These are phyloP conservation scores for Pelodytes ibericus DNA, from an alignment of 2,797 vertebrate species.

Conservation along the genomic window DNA sequence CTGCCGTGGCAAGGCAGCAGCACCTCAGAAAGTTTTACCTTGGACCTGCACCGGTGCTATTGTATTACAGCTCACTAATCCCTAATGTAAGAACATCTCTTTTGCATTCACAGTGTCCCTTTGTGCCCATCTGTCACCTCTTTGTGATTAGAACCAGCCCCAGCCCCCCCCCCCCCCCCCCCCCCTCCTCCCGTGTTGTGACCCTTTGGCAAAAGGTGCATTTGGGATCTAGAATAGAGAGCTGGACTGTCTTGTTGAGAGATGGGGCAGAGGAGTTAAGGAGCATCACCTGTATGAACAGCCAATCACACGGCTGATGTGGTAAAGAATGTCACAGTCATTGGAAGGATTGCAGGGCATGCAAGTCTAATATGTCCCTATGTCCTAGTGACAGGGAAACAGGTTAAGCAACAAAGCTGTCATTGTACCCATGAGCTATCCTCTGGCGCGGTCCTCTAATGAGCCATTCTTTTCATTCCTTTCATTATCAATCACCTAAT, in stretches of 20 bases:
- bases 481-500: neutral
- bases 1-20: neutral
- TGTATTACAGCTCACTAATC: slow-evolving; percentile 37
- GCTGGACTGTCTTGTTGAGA: neutral
- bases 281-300: neutral
- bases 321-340: neutral
- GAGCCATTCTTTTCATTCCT: slow-evolving; percentile 11
- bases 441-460: neutral
- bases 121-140: slow-evolving; percentile 43
- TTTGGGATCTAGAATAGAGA: neutral
- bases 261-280: neutral
- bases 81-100: slow-evolving; percentile 46
- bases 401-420: slow-evolving; percentile 7
- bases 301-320: neutral
- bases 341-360: too few relatives aligned
- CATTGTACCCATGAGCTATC: neutral
- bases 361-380: too few relatives aligned
- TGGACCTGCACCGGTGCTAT: slow-evolving; percentile 8
- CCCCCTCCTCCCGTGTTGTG: neutral
- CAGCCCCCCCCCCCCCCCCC: too few relatives aligned
- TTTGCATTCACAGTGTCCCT: slow-evolving; percentile 18
- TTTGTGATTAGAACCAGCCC: slow-evolving; percentile 21
- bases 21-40: neutral
- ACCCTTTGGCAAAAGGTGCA: neutral
- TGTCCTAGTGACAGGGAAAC: neutral